A percentile compares a stretch with the other conserved stretches of the same genome.
phyloP scores from a whole-genome alignment of 2,113 vertebrate genomes.

The Hippocampus abdominalis region DNA sequence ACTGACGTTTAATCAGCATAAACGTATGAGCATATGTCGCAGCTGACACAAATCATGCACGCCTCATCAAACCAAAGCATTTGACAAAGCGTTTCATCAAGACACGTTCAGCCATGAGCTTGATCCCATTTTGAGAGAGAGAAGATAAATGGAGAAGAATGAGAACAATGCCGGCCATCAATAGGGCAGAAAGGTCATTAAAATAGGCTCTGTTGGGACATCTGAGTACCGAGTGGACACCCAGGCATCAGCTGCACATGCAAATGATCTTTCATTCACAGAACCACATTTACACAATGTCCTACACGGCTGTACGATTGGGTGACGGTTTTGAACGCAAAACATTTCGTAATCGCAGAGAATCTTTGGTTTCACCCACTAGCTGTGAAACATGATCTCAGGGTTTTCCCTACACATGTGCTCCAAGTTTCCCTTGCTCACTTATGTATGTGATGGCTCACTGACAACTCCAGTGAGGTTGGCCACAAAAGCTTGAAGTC shows the following conservation, averaged over 20 bases:
- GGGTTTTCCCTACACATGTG: background rate
- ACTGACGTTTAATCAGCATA: background rate
- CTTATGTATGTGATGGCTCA: background rate
- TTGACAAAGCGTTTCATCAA: background rate
- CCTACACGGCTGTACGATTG: background rate
- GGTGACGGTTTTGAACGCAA: background rate
- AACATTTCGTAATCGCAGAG: background rate
- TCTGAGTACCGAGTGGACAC: background rate
- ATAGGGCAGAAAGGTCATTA: conserved; percentile 2
- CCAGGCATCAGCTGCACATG: background rate
- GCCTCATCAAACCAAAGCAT: background rate
- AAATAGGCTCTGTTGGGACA: conserved; percentile 1
- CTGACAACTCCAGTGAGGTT: background rate
- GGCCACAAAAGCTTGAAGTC: background rate
- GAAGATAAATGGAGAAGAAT: conserved; percentile 1
- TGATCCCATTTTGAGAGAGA: background rate
- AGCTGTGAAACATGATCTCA: background rate
- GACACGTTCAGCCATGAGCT: background rate
- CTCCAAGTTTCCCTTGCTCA: background rate
- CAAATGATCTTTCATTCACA: background rate
- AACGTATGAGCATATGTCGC: background rate
- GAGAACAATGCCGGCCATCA: background rate
- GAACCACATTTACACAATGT: background rate
- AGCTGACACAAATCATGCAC: background rate
- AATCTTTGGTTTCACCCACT: background rate